Evolutionary conservation across 2,888 invertebrate species (phyloP).

Genomic region (Rambutsinella grinnellia): DNA sequence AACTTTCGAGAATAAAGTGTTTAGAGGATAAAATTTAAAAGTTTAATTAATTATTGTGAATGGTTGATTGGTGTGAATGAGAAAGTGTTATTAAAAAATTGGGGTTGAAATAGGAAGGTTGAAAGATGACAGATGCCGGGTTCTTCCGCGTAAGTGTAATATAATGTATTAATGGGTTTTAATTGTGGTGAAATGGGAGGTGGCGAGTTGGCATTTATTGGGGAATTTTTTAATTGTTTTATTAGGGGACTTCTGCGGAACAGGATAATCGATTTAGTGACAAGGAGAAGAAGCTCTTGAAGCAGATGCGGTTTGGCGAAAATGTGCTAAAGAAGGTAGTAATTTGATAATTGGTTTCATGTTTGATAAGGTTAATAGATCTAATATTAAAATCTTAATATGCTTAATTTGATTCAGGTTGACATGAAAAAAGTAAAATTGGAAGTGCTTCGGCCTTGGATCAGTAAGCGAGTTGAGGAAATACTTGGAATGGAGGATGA

Average conservation of each 20-base stretch:
- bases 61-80: neutral
- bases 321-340: constrained; percentile 89
- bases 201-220: no score
- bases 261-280: constrained; percentile 99
- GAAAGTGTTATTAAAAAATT: no score
- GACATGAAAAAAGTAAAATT: constrained; percentile 99
- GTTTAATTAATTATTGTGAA: neutral
- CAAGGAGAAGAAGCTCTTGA: constrained; percentile 98
- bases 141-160: constrained; percentile 70
- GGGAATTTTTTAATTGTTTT: constrained; percentile 6
- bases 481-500: constrained; percentile 98
- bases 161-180: no score
- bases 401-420: constrained; percentile 81
- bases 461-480: constrained; percentile 95
- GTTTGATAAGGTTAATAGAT: no score
- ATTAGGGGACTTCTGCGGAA: constrained; percentile 97
- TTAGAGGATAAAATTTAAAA: neutral
- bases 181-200: no score
- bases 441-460: constrained; percentile 99
- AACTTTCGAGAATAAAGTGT: neutral
- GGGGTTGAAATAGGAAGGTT: no score
- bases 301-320: constrained; percentile 98
- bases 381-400: neutral
- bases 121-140: constrained; percentile 70
- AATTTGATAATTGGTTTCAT: neutral